phyloP scores from a whole-genome alignment of 2,113 vertebrate genomes.

The Xiphorhynchus elegans region DNA sequence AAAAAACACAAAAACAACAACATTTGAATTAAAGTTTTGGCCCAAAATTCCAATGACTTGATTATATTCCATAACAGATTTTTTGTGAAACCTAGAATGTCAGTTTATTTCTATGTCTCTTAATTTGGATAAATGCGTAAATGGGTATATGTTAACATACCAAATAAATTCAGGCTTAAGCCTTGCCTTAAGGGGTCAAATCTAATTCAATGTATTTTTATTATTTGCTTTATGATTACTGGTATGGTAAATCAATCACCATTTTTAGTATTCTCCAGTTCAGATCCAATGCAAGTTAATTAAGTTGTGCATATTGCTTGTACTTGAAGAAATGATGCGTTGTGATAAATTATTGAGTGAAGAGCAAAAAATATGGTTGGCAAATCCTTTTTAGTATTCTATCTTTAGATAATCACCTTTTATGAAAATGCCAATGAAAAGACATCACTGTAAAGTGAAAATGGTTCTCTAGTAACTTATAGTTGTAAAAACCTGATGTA shows the following conservation, averaged over 20 bases:
- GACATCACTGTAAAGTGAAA: background rate
- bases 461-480: background rate
- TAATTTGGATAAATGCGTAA: background rate
- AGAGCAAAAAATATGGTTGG: background rate
- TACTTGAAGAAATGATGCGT: background rate
- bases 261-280: background rate
- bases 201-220: background rate
- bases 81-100: background rate
- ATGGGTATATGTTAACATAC: background rate
- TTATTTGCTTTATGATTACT: background rate
- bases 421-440: constrained; percentile 43
- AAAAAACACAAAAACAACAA: no score
- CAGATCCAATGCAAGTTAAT: constrained; percentile 1
- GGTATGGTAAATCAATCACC: background rate
- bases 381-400: constrained; percentile 10
- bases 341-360: background rate
- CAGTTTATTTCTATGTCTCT: background rate
- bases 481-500: background rate
- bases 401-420: constrained; percentile 13
- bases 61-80: background rate
- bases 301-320: background rate
- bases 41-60: background rate
- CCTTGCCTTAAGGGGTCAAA: background rate
- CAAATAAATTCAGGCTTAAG: background rate
- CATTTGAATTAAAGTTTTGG: background rate